Percentiles rank a stretch among this genome's conserved stretches.
Conservation (phyloP, 2,888 invertebrate genomes). For the Dryococelus australis region DNA sequence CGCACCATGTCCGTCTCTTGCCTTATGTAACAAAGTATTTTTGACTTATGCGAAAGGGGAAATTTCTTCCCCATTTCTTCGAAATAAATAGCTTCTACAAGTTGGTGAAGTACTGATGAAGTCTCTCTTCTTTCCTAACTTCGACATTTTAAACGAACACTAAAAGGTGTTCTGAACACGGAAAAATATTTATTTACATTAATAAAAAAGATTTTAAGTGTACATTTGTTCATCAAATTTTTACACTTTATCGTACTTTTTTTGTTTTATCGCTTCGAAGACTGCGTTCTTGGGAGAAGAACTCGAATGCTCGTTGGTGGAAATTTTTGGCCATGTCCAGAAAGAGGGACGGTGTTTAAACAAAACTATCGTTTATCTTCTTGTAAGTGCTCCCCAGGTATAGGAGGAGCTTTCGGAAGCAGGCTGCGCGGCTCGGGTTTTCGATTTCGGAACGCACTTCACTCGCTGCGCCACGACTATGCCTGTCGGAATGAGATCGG, state of each 20-base stretch:
- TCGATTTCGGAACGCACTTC: neutral
- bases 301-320: neutral
- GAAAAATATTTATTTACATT: neutral
- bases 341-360: neutral
- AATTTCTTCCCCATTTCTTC: neutral
- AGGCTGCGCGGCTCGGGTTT: too few relatives aligned
- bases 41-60: neutral
- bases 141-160: neutral
- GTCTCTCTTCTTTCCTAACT: neutral
- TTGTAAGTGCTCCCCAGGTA: neutral
- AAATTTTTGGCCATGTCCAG: neutral
- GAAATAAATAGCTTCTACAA: neutral
- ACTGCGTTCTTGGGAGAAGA: neutral
- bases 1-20: neutral
- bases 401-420: neutral
- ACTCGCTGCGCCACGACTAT: neutral
- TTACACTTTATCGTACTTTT: neutral
- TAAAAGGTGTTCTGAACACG: neutral
- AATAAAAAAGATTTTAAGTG: neutral
- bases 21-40: neutral
- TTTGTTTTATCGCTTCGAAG: neutral
- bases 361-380: neutral
- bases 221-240: neutral
- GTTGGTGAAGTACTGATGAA: neutral
- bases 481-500: slow-evolving; percentile 35